Conservation (phyloP, 2,113 vertebrate genomes). For the Laterallus jamaicensis region DNA sequence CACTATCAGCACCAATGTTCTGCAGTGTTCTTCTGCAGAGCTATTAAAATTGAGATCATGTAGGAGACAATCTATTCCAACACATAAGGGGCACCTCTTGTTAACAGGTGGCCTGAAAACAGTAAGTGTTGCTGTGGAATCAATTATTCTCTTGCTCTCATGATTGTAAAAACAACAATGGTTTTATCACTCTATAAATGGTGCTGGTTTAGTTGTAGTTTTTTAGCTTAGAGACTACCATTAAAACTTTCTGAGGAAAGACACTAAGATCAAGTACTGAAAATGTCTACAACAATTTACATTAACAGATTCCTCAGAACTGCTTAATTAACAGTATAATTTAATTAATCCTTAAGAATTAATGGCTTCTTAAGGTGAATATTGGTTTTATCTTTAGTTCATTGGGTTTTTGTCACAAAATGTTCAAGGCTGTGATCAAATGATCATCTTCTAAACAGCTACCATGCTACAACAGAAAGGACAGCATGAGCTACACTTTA, state of each 20-base stretch:
- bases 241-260: not conserved
- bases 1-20: not conserved
- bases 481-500: fast-evolving
- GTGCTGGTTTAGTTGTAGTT: not conserved
- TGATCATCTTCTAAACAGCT: not conserved
- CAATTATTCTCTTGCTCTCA: not conserved
- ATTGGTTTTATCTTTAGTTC: not conserved
- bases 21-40: not conserved
- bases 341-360: not conserved
- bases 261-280: not conserved
- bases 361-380: not conserved
- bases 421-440: not conserved
- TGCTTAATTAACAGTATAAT: not conserved
- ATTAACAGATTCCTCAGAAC: not conserved
- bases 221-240: not conserved
- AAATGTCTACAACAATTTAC: not conserved
- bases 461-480: not conserved
- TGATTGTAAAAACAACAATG: not conserved
- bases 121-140: not conserved
- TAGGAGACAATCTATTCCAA: not conserved
- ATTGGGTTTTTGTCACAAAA: not conserved
- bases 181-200: not conserved
- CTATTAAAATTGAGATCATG: not conserved
- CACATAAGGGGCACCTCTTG: not conserved
- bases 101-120: not conserved